Percentiles rank a stretch among this genome's conserved stretches.
Conservation (phyloP, 2,797 vertebrate species). For the Sphenodon punctatus region DNA sequence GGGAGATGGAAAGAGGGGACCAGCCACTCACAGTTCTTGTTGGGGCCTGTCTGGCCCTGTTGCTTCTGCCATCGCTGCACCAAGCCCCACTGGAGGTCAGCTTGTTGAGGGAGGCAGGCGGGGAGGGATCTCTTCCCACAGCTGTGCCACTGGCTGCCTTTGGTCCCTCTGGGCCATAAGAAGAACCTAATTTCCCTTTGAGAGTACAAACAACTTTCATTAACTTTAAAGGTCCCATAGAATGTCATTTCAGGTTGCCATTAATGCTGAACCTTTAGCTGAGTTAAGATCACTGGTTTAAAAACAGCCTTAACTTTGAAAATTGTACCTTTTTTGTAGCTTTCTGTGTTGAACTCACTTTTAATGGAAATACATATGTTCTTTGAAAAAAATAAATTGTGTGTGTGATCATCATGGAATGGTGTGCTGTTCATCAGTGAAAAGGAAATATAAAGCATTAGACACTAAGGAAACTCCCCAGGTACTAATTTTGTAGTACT, state of each 20-base stretch:
- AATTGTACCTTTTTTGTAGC: not conserved
- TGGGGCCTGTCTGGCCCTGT: too few relatives aligned
- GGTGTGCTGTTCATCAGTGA: not conserved
- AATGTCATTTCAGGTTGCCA: conserved; percentile 32
- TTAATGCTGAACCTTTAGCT: conserved; percentile 32
- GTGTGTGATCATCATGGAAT: not conserved
- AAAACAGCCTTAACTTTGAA: not conserved
- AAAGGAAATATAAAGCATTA: not conserved
- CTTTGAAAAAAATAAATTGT: not conserved
- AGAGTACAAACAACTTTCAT: conserved; percentile 12
- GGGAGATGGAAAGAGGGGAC: too few relatives aligned
- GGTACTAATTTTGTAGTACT: too few relatives aligned
- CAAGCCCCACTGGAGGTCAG: too few relatives aligned
- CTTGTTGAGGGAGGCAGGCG: too few relatives aligned
- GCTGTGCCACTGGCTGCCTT: too few relatives aligned
- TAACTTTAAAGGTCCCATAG: conserved; percentile 17
- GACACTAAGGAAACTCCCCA: too few relatives aligned
- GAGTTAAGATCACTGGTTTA: not conserved
- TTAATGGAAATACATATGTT: conserved; percentile 4
- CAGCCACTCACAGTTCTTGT: too few relatives aligned
- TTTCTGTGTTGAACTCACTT: not conserved
- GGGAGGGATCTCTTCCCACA: too few relatives aligned
- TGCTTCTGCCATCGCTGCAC: too few relatives aligned
- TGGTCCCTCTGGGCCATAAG: too few relatives aligned
- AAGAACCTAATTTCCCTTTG: too few relatives aligned